Evolutionary conservation across 2,113 vertebrate genomes (phyloP).

Genomic region (Cettia cetti): DNA sequence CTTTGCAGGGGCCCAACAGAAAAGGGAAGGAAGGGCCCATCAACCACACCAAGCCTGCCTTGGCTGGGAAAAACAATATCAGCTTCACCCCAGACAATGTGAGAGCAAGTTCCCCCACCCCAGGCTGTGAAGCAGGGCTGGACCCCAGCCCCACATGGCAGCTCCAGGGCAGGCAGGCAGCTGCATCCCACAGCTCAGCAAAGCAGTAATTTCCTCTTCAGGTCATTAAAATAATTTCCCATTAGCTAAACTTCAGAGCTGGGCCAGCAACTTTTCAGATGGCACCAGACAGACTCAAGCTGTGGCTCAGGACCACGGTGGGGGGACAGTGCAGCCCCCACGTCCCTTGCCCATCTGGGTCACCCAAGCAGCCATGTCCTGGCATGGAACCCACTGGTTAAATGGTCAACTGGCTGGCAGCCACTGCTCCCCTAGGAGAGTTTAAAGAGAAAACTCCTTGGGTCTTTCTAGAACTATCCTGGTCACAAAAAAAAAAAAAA

Average conservation of each 20-base stretch:
- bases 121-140: neutral
- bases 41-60: fast-evolving
- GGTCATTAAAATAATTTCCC: neutral
- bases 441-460: neutral
- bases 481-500: neutral
- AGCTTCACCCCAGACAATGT: neutral
- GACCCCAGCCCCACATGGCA: neutral
- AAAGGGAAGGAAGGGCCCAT: neutral
- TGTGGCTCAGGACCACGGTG: neutral
- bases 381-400: no score
- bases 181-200: neutral
- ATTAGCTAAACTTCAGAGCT: neutral
- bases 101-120: neutral
- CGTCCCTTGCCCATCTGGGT: neutral
- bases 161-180: neutral
- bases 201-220: neutral
- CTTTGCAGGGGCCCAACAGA: neutral
- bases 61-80: neutral
- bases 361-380: neutral
- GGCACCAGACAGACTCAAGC: neutral
- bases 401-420: neutral
- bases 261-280: neutral
- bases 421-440: fast-evolving
- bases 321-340: fast-evolving
- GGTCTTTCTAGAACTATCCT: neutral